Base-by-base conservation (phyloP, 2,113 vertebrate species). In the Tragelaphus buxtoni region DNA sequence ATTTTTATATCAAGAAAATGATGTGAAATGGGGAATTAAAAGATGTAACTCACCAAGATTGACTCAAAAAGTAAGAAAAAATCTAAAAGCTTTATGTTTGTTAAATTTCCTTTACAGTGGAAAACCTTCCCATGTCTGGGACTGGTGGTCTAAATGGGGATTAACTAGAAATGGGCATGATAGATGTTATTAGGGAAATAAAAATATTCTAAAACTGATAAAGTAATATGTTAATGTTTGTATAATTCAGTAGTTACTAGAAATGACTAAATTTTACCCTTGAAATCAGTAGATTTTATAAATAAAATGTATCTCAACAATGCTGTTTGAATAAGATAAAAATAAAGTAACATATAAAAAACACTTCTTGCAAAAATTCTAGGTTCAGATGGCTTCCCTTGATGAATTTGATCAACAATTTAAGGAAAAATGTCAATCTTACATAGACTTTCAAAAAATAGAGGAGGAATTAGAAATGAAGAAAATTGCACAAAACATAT, bases 251-350 rank as follows among this genome's bases (percentile, higher is more conserved):
- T 63, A 85, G 39, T 79, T 89, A 95, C 32, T 51, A 85, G 90
- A 95, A 95, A 91, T 94, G 65, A 93, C 80, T 91, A 88, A 88
- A 88, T 85, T 92, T 35, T 49, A 63, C 28, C 51, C 5, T 58
- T 92, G 9, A 94, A 96, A 92, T 94, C 13, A 49, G 76, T 96
- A 42, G 16, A 80, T 88, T 97, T 82, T 76, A 93, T 60, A 88
- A 94, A 74, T 80, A 93, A 96, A 79, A 88, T 72, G 20, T 28
- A 91, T 83, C 60, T 92, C 28, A 94, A 89, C 81, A 88, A 92
- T 90, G n/a, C 81, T 90, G 42, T 92, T 86, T 92, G 84, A 95
- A 83, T 95, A 97, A 94, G 80, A 94, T 69, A 76, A 72, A 85
- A 93, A 58, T 58, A 61, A 72, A 72, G 69, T 74, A 74, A 74